Evolutionary conservation across 2,888 invertebrate species (phyloP).

Genomic region (Bhutanitis thaidina): DNA sequence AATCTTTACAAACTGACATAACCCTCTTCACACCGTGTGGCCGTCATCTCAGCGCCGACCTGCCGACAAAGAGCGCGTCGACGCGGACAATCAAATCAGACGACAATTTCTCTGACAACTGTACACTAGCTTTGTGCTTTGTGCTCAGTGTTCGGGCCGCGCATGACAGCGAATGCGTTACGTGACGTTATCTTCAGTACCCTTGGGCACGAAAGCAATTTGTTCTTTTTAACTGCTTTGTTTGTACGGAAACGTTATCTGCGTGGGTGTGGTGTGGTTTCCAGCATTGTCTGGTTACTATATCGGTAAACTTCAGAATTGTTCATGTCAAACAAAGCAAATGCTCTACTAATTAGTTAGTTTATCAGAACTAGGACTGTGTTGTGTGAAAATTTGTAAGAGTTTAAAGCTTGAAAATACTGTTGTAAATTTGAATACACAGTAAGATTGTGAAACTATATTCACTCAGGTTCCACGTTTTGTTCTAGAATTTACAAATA

Average conservation of each 20-base stretch:
- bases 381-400: too few species aligned
- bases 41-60: constrained; percentile 11
- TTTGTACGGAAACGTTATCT: constrained; percentile 21
- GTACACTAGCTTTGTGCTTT: constrained; percentile 40
- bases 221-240: constrained; percentile 13
- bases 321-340: constrained; percentile 8
- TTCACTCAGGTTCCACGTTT: too few species aligned
- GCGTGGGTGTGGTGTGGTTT: constrained; percentile 14
- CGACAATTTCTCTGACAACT: constrained; percentile 52
- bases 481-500: too few species aligned
- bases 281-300: constrained; percentile 7
- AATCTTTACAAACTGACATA: neutral
- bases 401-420: too few species aligned
- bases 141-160: constrained; percentile 27
- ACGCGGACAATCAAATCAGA: constrained; percentile 62
- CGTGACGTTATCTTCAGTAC: constrained; percentile 35
- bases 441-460: too few species aligned
- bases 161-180: constrained; percentile 27
- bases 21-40: constrained; percentile 9
- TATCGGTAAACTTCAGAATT: neutral
- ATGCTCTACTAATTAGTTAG: neutral
- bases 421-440: too few species aligned
- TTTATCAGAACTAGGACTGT: too few species aligned
- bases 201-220: constrained; percentile 21
- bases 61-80: constrained; percentile 61